These are phyloP conservation scores for Atethmia centrago DNA, from an alignment of 2,888 invertebrate species.

Conservation along the genomic window DNA sequence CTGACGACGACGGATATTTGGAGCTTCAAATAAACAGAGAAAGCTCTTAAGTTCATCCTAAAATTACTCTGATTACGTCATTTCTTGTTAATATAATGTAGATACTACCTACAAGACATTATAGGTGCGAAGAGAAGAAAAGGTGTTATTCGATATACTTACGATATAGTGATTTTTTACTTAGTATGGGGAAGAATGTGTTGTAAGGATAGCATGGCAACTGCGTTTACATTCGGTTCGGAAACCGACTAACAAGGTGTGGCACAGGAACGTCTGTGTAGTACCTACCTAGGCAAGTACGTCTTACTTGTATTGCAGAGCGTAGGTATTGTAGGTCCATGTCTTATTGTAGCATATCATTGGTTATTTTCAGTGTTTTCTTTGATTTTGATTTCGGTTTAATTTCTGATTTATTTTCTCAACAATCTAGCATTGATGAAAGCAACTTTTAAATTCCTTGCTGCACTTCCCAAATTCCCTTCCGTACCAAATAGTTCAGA, in stretches of 20 bases:
- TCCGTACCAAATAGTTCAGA: too few species aligned
- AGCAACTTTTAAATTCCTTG: neutral
- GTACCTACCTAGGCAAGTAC: neutral
- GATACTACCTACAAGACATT: conserved; percentile 4
- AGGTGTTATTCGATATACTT: neutral
- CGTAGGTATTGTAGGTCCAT: too few species aligned
- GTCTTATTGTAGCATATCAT: conserved; percentile 1
- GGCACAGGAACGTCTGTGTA: neutral
- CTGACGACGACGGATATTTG: conserved; percentile 65
- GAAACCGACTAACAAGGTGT: neutral
- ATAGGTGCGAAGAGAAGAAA: neutral
- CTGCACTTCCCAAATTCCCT: neutral
- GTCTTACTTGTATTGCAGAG: too few species aligned
- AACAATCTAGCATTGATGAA: neutral
- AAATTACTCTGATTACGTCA: conserved; percentile 47
- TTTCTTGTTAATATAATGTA: conserved; percentile 29
- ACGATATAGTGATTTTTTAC: neutral
- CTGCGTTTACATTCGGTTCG: neutral
- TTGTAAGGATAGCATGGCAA: neutral
- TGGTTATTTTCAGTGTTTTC: neutral
- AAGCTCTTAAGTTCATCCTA: conserved; percentile 50
- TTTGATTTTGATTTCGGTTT: neutral
- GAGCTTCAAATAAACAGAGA: conserved; percentile 60
- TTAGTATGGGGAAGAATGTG: neutral
- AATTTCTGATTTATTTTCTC: neutral